Base-by-base conservation (phyloP, 1,140 invertebrate species). In the Mylabris phalerata region DNA sequence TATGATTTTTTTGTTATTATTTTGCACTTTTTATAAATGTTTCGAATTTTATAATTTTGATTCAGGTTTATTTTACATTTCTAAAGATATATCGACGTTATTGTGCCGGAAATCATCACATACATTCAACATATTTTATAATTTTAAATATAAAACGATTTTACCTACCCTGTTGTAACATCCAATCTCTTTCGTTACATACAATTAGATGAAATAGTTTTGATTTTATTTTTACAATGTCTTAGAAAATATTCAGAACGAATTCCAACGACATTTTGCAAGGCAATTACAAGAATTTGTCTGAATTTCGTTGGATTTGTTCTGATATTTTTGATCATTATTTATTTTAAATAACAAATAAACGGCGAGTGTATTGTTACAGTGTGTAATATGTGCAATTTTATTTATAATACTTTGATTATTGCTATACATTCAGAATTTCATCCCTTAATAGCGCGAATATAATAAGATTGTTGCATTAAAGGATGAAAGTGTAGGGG, bases 391-490 rank as follows among this genome's bases (percentile, higher is more conserved):
- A 2, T 45, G 44, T 25, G 26, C 10, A 7, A 11, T 19, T 52
- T 32, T 32, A 19, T 32, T 32, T 32, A 39, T 54, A 54, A 54
- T 54, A 54, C 51, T 54, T 45, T 46, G 38, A 52, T 54, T 54
- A 54, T 54, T 54, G 51, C 51, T 54, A 54, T 54, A 54, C 51
- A 54, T 54, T 54, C 46, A 54, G 44, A 32, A 32, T 32, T 5
- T 32, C 32, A 32, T 32, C 32, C 32, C 32, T 32, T 32, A 5
- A 32, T 7, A 32, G 32, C 4, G 7, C 3, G 32, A 3, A 0
- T 3, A 32, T 5, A 4, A 32, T 19, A 19, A 19, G 19, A 19
- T 19, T 19, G 19, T 19, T 19, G 19, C 19, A 32, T 32, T 32
- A 32, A 32, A 7, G 32, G 32, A 26, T 6, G 32, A 32, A 32